These are phyloP conservation scores for Lacerta bilineata DNA, from an alignment of 2,797 vertebrate species.

Conservation along the genomic window DNA sequence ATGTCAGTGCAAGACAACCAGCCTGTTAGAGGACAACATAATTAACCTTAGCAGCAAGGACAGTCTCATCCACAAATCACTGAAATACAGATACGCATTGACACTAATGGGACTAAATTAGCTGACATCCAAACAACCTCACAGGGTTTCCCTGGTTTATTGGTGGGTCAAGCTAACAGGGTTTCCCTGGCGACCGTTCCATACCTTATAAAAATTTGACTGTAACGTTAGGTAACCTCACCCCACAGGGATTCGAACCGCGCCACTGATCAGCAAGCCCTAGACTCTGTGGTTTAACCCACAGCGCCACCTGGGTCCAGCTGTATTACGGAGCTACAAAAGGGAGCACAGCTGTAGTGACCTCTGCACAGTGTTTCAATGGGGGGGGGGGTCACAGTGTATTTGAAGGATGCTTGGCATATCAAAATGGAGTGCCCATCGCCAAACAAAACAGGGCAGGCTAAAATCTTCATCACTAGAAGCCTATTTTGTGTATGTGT, in stretches of 20 bases:
- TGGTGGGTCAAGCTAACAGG: slow-evolving; percentile 29
- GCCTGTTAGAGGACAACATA: background rate
- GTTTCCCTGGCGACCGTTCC: slow-evolving; percentile 55
- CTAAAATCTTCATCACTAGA: background rate
- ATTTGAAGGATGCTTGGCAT: background rate
- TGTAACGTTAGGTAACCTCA: too few species aligned
- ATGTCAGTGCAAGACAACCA: background rate
- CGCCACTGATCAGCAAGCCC: too few species aligned
- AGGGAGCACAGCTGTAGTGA: slow-evolving; percentile 26
- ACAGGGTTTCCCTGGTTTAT: background rate
- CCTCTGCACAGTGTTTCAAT: rapidly evolving
- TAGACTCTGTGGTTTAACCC: too few species aligned
- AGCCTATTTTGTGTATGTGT: background rate
- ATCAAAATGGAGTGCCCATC: slow-evolving; percentile 8
- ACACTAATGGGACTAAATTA: slow-evolving; percentile 19
- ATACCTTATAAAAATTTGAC: slow-evolving; percentile 50
- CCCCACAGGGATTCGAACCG: too few species aligned
- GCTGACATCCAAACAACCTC: slow-evolving; percentile 10
- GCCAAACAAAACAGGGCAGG: slow-evolving; percentile 31
- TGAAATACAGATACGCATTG: background rate
- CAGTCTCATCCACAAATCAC: background rate
- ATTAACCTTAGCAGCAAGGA: slow-evolving; percentile 16
- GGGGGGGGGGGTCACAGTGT: background rate
- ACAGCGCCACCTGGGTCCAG: too few species aligned
- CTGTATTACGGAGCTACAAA: slow-evolving; percentile 44